Conservation (phyloP, 2,888 invertebrate species). For the Cyclophora punctaria region DNA sequence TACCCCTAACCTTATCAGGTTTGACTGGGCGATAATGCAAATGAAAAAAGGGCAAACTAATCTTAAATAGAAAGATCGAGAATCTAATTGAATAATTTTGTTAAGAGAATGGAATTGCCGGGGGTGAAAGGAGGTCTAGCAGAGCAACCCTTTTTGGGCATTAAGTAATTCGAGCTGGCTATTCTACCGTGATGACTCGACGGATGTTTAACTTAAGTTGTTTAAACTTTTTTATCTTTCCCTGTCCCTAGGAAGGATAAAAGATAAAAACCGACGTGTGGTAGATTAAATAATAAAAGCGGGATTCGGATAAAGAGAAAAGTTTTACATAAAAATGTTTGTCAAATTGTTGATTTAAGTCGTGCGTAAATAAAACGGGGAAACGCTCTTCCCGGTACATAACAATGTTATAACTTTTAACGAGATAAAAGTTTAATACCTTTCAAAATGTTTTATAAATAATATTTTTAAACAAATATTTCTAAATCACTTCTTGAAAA, state of each 20-base stretch:
- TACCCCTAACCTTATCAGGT: slow-evolving; percentile 29
- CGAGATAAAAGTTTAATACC: too few species aligned
- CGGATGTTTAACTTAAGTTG: slow-evolving; percentile 17
- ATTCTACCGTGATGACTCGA: slow-evolving; percentile 19
- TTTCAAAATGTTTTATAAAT: too few species aligned
- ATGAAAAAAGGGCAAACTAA: slow-evolving; percentile 49
- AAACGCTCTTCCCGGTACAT: too few species aligned
- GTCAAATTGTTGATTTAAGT: too few species aligned
- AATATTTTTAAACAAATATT: too few species aligned
- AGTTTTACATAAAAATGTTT: slow-evolving; percentile 1
- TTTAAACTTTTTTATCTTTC: slow-evolving; percentile 15
- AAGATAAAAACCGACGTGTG: too few species aligned
- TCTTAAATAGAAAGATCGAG: slow-evolving; percentile 45
- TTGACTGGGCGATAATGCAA: slow-evolving; percentile 38
- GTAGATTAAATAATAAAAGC: too few species aligned
- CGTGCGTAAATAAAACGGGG: too few species aligned
- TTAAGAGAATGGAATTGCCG: slow-evolving; percentile 43
- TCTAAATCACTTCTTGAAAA: too few species aligned
- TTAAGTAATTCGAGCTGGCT: slow-evolving; percentile 34
- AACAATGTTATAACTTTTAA: too few species aligned
- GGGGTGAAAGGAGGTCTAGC: slow-evolving; percentile 20
- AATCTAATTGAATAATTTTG: slow-evolving; percentile 63
- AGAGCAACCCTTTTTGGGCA: slow-evolving; percentile 37
- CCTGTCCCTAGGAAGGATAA: background rate
- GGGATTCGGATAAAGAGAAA: slow-evolving; percentile 1